phyloP scores from a whole-genome alignment of 2,797 vertebrate species.

The Petrocephalus sullivani region DNA sequence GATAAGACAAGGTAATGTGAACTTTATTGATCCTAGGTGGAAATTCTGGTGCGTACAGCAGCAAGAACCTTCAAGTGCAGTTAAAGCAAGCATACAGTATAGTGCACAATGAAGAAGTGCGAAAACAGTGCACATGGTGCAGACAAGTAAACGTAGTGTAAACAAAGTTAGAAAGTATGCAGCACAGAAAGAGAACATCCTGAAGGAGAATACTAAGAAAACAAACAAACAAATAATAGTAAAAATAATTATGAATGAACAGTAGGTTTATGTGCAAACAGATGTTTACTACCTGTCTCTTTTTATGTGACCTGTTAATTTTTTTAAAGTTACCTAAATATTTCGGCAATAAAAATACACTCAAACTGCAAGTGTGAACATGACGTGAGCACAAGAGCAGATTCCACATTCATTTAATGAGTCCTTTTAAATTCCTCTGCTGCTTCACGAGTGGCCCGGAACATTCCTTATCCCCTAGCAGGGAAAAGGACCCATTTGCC shows the following conservation, averaged over 20 bases:
- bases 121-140: neutral
- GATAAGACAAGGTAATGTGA: neutral
- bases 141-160: neutral
- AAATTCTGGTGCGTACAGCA: neutral
- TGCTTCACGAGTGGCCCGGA: neutral
- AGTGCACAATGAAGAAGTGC: neutral
- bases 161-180: neutral
- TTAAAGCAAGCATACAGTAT: neutral
- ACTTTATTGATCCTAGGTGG: neutral
- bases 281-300: neutral
- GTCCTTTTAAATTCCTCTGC: conserved; percentile 15
- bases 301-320: neutral
- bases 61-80: neutral
- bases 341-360: neutral
- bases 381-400: neutral
- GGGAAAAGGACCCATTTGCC: neutral
- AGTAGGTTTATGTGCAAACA: neutral
- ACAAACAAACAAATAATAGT: neutral
- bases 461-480: conserved; percentile 1
- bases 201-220: neutral
- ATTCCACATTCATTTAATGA: conserved; percentile 6
- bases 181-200: neutral
- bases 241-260: neutral
- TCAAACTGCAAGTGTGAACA: neutral
- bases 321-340: neutral